phyloP scores from a whole-genome alignment of 1,140 invertebrate genomes.

The Formica selysi region DNA sequence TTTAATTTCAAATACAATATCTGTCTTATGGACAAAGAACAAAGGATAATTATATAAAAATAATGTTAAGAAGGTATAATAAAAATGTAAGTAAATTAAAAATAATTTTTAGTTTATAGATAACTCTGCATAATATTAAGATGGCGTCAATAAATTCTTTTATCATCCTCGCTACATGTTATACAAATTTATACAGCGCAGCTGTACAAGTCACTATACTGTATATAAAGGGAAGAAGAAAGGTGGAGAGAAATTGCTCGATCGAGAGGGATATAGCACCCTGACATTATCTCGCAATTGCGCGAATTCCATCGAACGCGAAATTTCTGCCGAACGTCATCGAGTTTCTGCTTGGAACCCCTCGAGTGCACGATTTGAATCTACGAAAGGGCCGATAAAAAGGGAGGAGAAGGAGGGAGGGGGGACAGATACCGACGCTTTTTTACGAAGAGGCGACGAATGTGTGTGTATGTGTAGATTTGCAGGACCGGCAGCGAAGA shows the following conservation, averaged over 20 bases:
- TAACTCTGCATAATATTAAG: not conserved
- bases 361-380: slow-evolving; percentile 28
- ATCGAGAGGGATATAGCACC: not conserved
- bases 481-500: not conserved
- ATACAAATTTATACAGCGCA: not conserved
- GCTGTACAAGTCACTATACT: no score
- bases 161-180: slow-evolving; percentile 6
- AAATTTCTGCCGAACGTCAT: slow-evolving; percentile 48
- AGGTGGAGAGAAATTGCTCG: slow-evolving; percentile 38
- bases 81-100: not conserved
- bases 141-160: not conserved
- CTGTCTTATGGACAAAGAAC: not conserved
- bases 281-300: slow-evolving; percentile 54
- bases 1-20: not conserved
- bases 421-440: not conserved
- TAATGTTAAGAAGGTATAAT: not conserved
- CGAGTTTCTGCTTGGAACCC: slow-evolving; percentile 37
- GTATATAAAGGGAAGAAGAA: not conserved
- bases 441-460: not conserved
- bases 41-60: slow-evolving; percentile 2
- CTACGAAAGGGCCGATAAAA: slow-evolving; percentile 33
- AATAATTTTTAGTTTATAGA: not conserved
- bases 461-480: not conserved
- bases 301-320: slow-evolving; percentile 47
- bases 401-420: no score